Evolutionary conservation across 2,113 vertebrate genomes (phyloP).

Genomic region (Boleophthalmus pectinirostris): DNA sequence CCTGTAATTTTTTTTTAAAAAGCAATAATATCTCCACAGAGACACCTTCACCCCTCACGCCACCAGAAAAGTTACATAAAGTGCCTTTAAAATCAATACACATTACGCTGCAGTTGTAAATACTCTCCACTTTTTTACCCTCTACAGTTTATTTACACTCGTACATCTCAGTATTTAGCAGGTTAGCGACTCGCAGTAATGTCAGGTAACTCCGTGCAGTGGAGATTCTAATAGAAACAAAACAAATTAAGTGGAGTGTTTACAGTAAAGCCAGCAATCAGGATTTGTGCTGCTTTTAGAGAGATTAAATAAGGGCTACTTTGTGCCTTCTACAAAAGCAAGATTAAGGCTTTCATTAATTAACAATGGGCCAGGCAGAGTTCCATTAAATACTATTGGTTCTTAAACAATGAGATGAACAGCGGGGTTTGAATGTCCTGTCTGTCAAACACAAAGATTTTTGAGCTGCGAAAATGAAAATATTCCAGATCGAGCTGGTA

Average conservation of each 20-base stretch:
- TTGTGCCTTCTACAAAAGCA: constrained; percentile 11
- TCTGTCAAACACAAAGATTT: not conserved
- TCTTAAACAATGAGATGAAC: not conserved
- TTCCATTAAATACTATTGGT: constrained; percentile 1
- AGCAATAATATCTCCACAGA: too few species aligned
- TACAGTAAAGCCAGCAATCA: constrained; percentile 43
- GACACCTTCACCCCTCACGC: too few species aligned
- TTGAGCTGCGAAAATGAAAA: not conserved
- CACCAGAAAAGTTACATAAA: not conserved
- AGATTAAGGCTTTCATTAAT: constrained; percentile 9
- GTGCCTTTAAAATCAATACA: not conserved
- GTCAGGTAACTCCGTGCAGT: not conserved
- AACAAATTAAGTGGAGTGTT: constrained; percentile 24
- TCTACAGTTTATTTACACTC: not conserved
- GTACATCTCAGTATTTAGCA: not conserved
- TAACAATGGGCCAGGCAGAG: constrained; percentile 3
- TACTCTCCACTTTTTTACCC: not conserved
- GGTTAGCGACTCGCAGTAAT: not conserved
- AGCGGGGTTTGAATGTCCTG: not conserved
- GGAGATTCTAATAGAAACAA: constrained; percentile 3
- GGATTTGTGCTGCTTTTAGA: constrained; percentile 26
- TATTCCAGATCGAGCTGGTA: not conserved
- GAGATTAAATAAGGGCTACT: constrained; percentile 22
- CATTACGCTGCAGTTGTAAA: not conserved
- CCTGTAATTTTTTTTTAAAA: too few species aligned